These are phyloP conservation scores for Phaedon cochleariae DNA, from an alignment of 2,888 invertebrate genomes.

Conservation along the genomic window DNA sequence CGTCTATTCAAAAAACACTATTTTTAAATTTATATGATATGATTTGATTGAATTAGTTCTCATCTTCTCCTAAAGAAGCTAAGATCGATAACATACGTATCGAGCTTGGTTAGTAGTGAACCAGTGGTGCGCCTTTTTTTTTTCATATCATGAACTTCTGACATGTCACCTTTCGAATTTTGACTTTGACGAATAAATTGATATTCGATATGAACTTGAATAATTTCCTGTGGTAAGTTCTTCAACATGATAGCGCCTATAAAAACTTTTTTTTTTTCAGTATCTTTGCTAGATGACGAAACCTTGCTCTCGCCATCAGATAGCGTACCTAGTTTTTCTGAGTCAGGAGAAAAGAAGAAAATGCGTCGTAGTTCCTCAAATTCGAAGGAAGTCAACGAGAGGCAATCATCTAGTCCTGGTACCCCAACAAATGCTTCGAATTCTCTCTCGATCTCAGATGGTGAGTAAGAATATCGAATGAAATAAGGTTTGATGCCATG, in stretches of 20 bases:
- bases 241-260: too few relatives aligned
- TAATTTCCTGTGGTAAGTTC: too few relatives aligned
- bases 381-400: slow-evolving; percentile 63
- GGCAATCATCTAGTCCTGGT: slow-evolving; percentile 68
- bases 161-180: too few relatives aligned
- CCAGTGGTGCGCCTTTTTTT: too few relatives aligned
- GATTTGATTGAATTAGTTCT: too few relatives aligned
- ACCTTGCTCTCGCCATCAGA: slow-evolving; percentile 78
- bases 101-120: too few relatives aligned
- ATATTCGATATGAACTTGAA: neutral
- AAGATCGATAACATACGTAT: too few relatives aligned
- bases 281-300: slow-evolving; percentile 80
- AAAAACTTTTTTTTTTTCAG: slow-evolving; percentile 54
- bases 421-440: slow-evolving; percentile 82
- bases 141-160: too few relatives aligned
- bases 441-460: slow-evolving; percentile 83
- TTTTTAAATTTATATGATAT: too few relatives aligned
- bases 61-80: too few relatives aligned
- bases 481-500: slow-evolving; percentile 21
- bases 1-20: too few relatives aligned
- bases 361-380: slow-evolving; percentile 61
- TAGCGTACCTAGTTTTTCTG: slow-evolving; percentile 76
- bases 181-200: neutral
- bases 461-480: slow-evolving; percentile 57
- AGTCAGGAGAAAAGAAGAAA: slow-evolving; percentile 65